A percentile compares a stretch with the other conserved stretches of the same genome.
Conservation (phyloP, 2,797 vertebrate species). For the Poecilia gillii region DNA sequence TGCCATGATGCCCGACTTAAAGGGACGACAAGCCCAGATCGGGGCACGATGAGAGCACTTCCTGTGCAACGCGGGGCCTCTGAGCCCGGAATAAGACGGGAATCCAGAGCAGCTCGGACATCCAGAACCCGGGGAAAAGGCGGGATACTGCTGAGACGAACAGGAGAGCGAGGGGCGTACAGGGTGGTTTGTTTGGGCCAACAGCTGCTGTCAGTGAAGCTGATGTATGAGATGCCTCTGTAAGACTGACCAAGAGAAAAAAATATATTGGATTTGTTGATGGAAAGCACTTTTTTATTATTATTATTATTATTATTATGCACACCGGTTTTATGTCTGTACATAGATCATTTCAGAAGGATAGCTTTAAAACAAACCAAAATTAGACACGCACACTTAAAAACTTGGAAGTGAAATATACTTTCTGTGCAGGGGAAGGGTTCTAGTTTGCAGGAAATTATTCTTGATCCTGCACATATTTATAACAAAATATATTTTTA, state of each 20-base stretch:
- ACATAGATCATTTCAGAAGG: neutral
- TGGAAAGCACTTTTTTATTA: neutral
- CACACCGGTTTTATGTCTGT: neutral
- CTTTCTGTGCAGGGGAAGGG: neutral
- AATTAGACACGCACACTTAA: neutral
- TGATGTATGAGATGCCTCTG: constrained; percentile 52
- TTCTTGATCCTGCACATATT: neutral
- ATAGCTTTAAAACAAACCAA: neutral
- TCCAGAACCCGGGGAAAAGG: constrained; percentile 23
- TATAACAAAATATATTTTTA: neutral
- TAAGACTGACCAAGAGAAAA: constrained; percentile 32
- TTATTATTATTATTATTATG: neutral
- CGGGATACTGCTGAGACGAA: constrained; percentile 32
- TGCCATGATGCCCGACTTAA: constrained; percentile 65
- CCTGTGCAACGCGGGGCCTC: constrained; percentile 40
- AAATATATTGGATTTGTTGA: constrained; percentile 11
- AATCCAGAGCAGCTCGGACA: constrained; percentile 30
- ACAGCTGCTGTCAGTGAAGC: constrained; percentile 41
- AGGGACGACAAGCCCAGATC: constrained; percentile 25
- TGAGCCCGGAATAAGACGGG: constrained; percentile 31
- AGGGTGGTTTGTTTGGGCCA: constrained; percentile 25
- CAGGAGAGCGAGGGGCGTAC: constrained; percentile 9
- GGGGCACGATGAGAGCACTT: constrained; percentile 52
- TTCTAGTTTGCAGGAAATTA: neutral
- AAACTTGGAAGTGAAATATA: neutral